Conservation (phyloP, 2,888 invertebrate species). For the Odontothrips loti region DNA sequence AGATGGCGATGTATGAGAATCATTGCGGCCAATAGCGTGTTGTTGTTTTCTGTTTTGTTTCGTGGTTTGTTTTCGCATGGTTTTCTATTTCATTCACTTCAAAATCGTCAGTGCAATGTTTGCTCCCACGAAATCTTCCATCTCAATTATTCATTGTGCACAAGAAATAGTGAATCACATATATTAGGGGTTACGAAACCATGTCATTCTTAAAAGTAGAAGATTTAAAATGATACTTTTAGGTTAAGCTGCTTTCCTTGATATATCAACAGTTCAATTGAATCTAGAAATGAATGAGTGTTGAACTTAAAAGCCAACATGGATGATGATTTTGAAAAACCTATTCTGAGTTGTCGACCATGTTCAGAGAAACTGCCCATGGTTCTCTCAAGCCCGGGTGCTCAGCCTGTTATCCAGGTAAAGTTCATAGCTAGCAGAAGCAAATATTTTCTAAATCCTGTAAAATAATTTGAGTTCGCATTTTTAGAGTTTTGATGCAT, state of each 20-base stretch:
- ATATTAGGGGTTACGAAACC: neutral
- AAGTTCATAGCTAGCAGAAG: neutral
- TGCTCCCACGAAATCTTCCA: neutral
- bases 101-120: neutral
- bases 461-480: neutral
- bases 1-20: neutral
- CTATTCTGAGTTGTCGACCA: neutral
- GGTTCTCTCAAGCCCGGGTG: neutral
- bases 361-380: neutral
- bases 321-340: neutral
- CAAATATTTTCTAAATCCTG: neutral
- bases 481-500: neutral
- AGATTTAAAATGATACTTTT: neutral
- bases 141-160: too few relatives aligned
- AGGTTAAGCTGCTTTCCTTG: neutral
- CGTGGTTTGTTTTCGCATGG: neutral
- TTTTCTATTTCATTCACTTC: neutral
- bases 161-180: neutral
- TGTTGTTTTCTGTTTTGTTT: neutral
- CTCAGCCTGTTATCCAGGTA: neutral
- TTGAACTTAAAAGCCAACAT: neutral
- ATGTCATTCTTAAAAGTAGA: neutral
- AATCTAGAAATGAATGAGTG: too few relatives aligned
- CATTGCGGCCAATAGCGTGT: neutral
- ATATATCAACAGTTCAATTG: too few relatives aligned